Evolutionary conservation across 2,888 invertebrate species (phyloP), one percentile per base, ranked within the genome.

Genomic region (Chloromyia formosa): DNA sequence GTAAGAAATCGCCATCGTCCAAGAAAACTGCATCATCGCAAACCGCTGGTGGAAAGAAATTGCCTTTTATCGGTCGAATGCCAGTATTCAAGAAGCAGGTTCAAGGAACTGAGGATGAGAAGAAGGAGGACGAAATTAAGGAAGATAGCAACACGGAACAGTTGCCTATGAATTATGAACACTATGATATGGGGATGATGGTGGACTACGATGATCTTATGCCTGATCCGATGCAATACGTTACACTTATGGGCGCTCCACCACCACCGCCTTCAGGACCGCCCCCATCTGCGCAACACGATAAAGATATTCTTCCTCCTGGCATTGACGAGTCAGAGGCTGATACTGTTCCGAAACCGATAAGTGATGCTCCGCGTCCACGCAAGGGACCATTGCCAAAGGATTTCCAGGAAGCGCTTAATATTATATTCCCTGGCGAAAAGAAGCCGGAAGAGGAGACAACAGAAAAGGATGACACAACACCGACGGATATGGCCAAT

Each of bases 31-130:
- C 80, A 1, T 75, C 82, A 7, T 45, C 27, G 1, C 35, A 66
- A 14, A 3, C 75, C 12, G 69, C 78, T 20, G 56, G 73, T 42
- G 89, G 90, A 77, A 91, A 91, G 77, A 94, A 93, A 82, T 87
- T 94, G 82, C 94, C 94, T 0, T 94, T 94, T 80, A 94, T 94
- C 78, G 95, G 94, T 78, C 90, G 94, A 83, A 92, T 94, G 91
- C 94, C 94, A 0, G 88, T 94, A 12, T 93, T 92, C 81, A 92
- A 86, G 22, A 88, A 88, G 75, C 88, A 88, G 72, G 86, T 86
- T 35, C 80, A 86, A 0, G 74, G 58, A 9, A 77, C 66, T 5
- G 75, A 79, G 7, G 54, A 73, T 1, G 78, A 76, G 5, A 77
- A 75, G 73, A 76, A 76, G 71, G 77, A 77, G 16, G 75, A 72